A percentile compares a stretch with the other conserved stretches of the same genome.
phyloP scores from a whole-genome alignment of 2,113 vertebrate genomes.

The Cyanistes caeruleus region DNA sequence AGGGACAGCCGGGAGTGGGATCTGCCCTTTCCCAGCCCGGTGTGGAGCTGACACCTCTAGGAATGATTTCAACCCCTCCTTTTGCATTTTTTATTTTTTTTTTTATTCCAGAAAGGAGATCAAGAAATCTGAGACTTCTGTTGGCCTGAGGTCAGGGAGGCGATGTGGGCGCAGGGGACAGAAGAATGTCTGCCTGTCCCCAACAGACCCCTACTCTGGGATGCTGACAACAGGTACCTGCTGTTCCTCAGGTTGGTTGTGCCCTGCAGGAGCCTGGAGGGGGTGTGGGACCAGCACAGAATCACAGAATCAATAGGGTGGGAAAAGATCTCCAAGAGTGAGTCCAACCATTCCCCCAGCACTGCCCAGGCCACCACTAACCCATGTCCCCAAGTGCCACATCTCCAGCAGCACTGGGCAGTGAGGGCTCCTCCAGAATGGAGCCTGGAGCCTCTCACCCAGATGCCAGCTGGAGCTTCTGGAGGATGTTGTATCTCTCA shows the following conservation, averaged over 20 bases:
- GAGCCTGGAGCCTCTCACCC: neutral
- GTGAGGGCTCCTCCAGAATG: rapidly evolving
- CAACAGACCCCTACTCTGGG: conserved; percentile 80
- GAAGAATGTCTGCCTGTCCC: conserved; percentile 81
- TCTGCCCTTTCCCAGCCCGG: rapidly evolving
- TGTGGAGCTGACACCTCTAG: neutral
- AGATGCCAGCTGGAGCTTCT: neutral
- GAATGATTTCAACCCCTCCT: neutral
- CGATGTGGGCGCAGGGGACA: conserved; percentile 82
- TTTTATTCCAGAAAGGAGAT: conserved; percentile 72
- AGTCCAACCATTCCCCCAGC: neutral
- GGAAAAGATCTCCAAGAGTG: neutral
- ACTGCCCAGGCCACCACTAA: neutral
- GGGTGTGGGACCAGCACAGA: neutral
- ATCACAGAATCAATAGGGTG: neutral
- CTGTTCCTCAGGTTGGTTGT: neutral
- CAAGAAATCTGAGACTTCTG: conserved; percentile 63
- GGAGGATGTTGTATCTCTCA: neutral
- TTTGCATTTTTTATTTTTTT: neutral
- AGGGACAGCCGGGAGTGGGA: neutral
- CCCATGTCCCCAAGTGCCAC: neutral
- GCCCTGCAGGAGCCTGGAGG: neutral
- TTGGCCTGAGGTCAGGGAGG: conserved; percentile 57
- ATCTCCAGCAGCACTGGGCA: neutral
- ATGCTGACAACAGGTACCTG: conserved; percentile 82